A percentile compares a stretch with the other conserved stretches of the same genome.
These are phyloP conservation scores for Apomyelois bistriatella DNA, from an alignment of 2,888 invertebrate species.

Conservation along the genomic window DNA sequence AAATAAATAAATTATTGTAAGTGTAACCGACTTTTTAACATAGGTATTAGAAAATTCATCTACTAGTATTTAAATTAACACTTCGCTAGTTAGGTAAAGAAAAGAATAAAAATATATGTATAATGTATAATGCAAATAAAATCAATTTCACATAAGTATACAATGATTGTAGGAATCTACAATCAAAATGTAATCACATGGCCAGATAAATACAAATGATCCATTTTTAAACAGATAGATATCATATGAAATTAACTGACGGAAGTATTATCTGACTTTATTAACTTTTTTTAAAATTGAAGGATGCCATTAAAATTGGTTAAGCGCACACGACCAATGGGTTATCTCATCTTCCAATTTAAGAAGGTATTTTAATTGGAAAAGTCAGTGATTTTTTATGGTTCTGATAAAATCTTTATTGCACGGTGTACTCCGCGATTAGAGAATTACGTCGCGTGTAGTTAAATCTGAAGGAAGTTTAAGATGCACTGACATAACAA, in stretches of 20 bases:
- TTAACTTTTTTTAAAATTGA: background rate
- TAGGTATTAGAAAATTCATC: no score
- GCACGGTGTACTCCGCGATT: constrained; percentile 26
- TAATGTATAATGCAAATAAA: no score
- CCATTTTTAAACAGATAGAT: background rate
- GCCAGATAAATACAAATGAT: constrained; percentile 1
- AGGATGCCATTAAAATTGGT: background rate
- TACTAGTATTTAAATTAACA: no score
- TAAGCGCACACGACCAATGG: constrained; percentile 12
- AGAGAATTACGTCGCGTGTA: constrained; percentile 17
- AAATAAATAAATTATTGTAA: no score
- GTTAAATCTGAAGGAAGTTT: background rate
- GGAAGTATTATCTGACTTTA: background rate
- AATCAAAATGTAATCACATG: background rate
- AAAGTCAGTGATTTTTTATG: constrained; percentile 26
- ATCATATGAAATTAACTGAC: background rate
- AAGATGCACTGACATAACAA: background rate
- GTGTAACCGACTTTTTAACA: no score
- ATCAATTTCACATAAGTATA: background rate
- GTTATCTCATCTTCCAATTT: constrained; percentile 10
- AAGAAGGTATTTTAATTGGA: constrained; percentile 13
- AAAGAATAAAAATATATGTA: no score
- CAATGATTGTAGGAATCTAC: background rate
- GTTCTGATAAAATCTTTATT: constrained; percentile 37
- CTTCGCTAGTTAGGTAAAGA: no score